Conservation (phyloP, 2,888 invertebrate species). For the Yponomeuta plumbellus region DNA sequence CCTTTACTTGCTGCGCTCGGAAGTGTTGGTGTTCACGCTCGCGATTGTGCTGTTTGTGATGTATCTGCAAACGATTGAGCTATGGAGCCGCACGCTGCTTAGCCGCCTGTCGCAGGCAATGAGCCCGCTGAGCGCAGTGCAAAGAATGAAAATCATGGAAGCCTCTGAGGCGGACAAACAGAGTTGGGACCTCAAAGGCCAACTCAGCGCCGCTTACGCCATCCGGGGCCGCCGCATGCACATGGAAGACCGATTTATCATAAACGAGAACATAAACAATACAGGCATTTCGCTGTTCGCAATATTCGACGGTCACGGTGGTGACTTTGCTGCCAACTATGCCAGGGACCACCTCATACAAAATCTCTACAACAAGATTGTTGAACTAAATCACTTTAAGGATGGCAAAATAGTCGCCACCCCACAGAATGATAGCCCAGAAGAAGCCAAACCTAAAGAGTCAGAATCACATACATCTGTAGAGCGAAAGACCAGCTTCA, state of each 20-base stretch:
- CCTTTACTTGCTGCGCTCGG: conserved; percentile 86
- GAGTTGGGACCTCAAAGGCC: conserved; percentile 86
- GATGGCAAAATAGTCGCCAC: conserved; percentile 70
- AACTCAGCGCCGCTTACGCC: conserved; percentile 89
- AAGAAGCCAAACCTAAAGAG: conserved; percentile 63
- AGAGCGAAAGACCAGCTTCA: conserved; percentile 80
- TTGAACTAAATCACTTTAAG: conserved; percentile 82
- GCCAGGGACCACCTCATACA: conserved; percentile 91
- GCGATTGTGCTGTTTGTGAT: conserved; percentile 83
- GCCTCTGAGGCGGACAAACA: conserved; percentile 73
- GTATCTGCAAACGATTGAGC: conserved; percentile 89
- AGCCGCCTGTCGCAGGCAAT: conserved; percentile 82
- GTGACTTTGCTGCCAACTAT: conserved; percentile 95
- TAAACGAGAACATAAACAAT: conserved; percentile 89
- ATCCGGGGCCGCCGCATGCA: conserved; percentile 92
- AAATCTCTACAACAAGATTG: conserved; percentile 85
- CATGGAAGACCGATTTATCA: conserved; percentile 96
- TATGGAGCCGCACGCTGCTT: conserved; percentile 86
- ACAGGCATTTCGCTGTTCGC: conserved; percentile 93
- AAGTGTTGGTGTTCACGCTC: conserved; percentile 84
- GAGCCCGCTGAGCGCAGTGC: conserved; percentile 77
- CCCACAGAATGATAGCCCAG: conserved; percentile 45
- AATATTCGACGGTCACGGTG: conserved; percentile 97
- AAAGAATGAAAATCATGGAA: conserved; percentile 71
- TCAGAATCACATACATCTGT: conserved; percentile 43